Evolutionary conservation across 2,888 invertebrate species (phyloP).

Genomic region (Gortyna flavago): DNA sequence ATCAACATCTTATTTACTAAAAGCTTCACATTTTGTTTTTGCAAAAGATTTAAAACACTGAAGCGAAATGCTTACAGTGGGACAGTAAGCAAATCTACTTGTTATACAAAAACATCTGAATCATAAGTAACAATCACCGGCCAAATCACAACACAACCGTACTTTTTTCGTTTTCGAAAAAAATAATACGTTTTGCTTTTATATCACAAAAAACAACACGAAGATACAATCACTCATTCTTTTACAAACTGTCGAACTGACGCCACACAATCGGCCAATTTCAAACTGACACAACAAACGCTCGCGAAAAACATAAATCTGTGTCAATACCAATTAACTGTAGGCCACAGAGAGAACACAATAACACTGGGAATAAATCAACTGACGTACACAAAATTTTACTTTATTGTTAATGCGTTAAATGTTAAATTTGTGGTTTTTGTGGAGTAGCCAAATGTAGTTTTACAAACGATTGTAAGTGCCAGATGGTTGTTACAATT

Average conservation of each 20-base stretch:
- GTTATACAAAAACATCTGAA: neutral
- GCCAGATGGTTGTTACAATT: neutral
- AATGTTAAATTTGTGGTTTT: conserved; percentile 55
- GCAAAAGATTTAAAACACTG: neutral
- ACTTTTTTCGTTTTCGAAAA: neutral
- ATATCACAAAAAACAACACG: conserved; percentile 23
- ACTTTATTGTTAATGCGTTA: conserved; percentile 59
- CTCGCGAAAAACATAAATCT: conserved; percentile 75
- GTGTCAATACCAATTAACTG: conserved; percentile 81
- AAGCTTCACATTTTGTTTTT: neutral
- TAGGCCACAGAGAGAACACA: conserved; percentile 63
- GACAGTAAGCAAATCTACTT: neutral
- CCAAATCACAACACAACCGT: neutral
- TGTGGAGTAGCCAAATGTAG: conserved; percentile 22
- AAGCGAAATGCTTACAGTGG: neutral
- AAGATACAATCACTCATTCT: conserved; percentile 53
- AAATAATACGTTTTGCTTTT: conserved; percentile 29
- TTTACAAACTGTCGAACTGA: conserved; percentile 56
- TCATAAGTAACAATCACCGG: neutral
- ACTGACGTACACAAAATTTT: conserved; percentile 54
- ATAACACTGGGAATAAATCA: conserved; percentile 68
- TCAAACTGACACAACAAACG: conserved; percentile 48
- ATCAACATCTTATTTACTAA: conserved; percentile 23
- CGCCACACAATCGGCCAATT: conserved; percentile 52
- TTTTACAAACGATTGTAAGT: conserved; percentile 22